Base-by-base conservation (phyloP, 2,888 invertebrate genomes). In the Cheilosia vernalis region DNA sequence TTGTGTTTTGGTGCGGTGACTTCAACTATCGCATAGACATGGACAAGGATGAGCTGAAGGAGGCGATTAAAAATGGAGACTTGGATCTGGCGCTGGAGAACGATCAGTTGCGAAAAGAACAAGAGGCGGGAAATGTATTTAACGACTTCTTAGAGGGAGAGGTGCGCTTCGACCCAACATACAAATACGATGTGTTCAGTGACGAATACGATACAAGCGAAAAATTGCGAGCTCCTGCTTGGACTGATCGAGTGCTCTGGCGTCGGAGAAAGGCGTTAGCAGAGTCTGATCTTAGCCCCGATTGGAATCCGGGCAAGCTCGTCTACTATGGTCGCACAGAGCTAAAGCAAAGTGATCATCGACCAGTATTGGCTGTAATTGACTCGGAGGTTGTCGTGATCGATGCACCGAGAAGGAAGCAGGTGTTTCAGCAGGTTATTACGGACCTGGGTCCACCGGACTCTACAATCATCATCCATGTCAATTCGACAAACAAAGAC, bases 151-250 rank as follows among this genome's bases (percentile, higher is more conserved):
- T 95, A 70, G 99, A 99, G 93, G 99, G 98, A 0, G 95, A 96
- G 67, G 95, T 99, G 40, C 95, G 94, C 55, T 99, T 99, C 91
- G 95, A 97, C 15, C 99, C 99, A 0, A 99, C 99, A 0, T 99
- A 99, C 92, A 99, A 99, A 91, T 99, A 99, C 91, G 99, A 99
- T 93, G 93, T 99, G 73, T 99, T 99, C 91, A 98, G 98, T 89
- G 98, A 99, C 91, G 99, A 99, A 92, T 99, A 99, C 91, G 99
- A 99, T 91, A 99, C 99, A 0, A 99, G 99, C 90, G 99, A 99
- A 91, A 99, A 99, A 92, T 96, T 96, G 90, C 94, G 99, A 78
- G 97, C 98, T 1, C 99, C 99, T 0, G 99, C 99, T 4, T 99
- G 98, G 98, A 99, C 99, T 0, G 99, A 99, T 92, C 94, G 99